phyloP scores from a whole-genome alignment of 2,888 invertebrate species.

The Rhodophaea formosa region DNA sequence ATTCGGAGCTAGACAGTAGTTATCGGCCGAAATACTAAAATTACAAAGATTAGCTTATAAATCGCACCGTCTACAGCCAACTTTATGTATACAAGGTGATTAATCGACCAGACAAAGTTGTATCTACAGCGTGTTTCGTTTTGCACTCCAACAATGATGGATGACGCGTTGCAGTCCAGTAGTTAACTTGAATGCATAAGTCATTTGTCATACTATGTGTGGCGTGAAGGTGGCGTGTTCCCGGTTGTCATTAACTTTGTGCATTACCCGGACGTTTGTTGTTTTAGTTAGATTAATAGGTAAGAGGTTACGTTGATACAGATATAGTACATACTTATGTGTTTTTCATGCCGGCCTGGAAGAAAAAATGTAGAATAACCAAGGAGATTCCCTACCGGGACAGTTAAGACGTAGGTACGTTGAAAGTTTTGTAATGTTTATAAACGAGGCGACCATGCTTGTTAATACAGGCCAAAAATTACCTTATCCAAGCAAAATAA shows the following conservation, averaged over 20 bases:
- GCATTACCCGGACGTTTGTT: slow-evolving; percentile 2
- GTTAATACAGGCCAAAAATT: too few relatives aligned
- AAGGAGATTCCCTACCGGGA: too few relatives aligned
- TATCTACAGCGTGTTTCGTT: slow-evolving; percentile 65
- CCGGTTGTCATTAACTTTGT: slow-evolving; percentile 20
- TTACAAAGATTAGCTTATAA: neutral
- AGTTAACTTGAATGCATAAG: slow-evolving; percentile 51
- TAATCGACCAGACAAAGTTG: slow-evolving; percentile 62
- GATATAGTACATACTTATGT: too few relatives aligned
- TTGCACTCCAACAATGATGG: slow-evolving; percentile 63
- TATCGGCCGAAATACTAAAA: neutral
- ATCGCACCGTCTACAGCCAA: slow-evolving; percentile 31
- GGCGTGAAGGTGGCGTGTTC: slow-evolving; percentile 14
- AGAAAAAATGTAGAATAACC: too few relatives aligned
- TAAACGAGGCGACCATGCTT: too few relatives aligned
- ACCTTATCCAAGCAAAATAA: too few relatives aligned
- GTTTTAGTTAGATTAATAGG: neutral
- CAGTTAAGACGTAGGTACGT: too few relatives aligned
- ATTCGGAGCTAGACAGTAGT: neutral
- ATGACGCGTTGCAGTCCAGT: slow-evolving; percentile 51
- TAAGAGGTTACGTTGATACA: neutral
- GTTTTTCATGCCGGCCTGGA: too few relatives aligned
- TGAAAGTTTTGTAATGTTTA: too few relatives aligned
- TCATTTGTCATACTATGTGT: slow-evolving; percentile 47
- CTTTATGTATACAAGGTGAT: slow-evolving; percentile 57